phyloP scores from a whole-genome alignment of 2,113 vertebrate genomes.

The Marmota flaviventris region DNA sequence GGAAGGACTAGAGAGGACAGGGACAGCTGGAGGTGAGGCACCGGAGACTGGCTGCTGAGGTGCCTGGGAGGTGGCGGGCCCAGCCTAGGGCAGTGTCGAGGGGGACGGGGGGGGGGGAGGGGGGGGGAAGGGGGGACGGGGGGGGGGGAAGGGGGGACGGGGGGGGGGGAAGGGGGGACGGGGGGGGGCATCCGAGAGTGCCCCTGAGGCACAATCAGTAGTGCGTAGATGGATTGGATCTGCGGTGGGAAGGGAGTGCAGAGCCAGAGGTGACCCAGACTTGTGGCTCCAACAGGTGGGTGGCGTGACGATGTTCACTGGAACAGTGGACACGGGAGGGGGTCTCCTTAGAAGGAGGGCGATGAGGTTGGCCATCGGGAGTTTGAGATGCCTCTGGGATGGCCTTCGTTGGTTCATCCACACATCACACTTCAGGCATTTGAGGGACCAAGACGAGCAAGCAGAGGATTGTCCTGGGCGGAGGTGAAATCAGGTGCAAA shows the following conservation, averaged over 20 bases:
- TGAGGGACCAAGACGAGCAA: constrained; percentile 11
- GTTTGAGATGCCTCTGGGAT: neutral
- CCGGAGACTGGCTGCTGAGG: neutral
- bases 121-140: too few relatives aligned
- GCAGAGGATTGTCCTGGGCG: neutral
- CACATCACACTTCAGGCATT: too few relatives aligned
- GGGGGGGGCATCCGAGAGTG: neutral
- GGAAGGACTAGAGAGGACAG: neutral
- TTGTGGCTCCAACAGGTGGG: neutral
- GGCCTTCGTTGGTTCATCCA: neutral
- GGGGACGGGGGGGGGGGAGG: too few relatives aligned
- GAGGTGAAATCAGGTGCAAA: neutral
- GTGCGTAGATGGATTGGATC: too few relatives aligned
- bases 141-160: too few relatives aligned
- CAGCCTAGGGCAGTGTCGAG: too few relatives aligned
- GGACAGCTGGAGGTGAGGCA: neutral
- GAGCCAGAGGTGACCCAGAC: neutral
- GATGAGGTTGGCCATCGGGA: neutral
- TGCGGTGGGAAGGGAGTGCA: too few relatives aligned
- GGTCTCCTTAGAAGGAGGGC: neutral
- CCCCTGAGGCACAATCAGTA: neutral
- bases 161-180: too few relatives aligned
- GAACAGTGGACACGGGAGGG: neutral
- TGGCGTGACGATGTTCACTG: neutral
- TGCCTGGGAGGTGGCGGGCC: neutral